Conservation (phyloP, 2,797 vertebrate species). For the Mycteria americana region DNA sequence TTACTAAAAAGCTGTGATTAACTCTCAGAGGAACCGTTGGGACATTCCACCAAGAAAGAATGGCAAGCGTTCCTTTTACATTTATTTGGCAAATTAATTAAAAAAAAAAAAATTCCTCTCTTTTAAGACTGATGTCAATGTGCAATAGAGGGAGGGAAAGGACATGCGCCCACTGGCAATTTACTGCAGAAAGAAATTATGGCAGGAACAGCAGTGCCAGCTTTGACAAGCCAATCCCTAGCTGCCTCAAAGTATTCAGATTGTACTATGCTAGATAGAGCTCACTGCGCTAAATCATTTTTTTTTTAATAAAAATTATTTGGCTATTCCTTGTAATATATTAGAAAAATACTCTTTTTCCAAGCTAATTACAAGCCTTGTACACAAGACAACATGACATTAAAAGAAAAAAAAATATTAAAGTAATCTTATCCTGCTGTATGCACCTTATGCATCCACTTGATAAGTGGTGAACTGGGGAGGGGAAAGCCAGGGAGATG, state of each 20-base stretch:
- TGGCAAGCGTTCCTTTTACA: constrained; percentile 64
- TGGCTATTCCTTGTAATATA: constrained; percentile 79
- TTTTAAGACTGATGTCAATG: constrained; percentile 77
- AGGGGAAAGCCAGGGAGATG: constrained; percentile 56
- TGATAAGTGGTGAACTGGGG: constrained; percentile 57
- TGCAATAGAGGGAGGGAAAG: constrained; percentile 70
- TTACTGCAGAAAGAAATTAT: constrained; percentile 66
- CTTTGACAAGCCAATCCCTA: constrained; percentile 65
- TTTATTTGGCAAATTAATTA: constrained; percentile 62
- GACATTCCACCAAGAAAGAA: constrained; percentile 47
- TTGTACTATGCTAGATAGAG: constrained; percentile 89
- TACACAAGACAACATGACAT: constrained; percentile 72
- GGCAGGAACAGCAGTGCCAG: constrained; percentile 71
- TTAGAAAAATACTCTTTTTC: constrained; percentile 83
- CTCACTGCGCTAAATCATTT: constrained; percentile 69
- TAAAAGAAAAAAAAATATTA: constrained; percentile 7
- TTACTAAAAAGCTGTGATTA: constrained; percentile 49
- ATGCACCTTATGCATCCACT: constrained; percentile 59
- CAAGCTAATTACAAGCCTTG: constrained; percentile 78
- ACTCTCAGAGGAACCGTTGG: constrained; percentile 49
- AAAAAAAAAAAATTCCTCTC: constrained; percentile 55
- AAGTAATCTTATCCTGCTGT: constrained; percentile 56
- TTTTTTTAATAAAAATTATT: constrained; percentile 76
- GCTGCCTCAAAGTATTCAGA: constrained; percentile 78
- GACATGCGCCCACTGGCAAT: constrained; percentile 66